A percentile compares a stretch with the other conserved stretches of the same genome.
Evolutionary conservation across 2,888 invertebrate genomes (phyloP).

Genomic region (Callosobruchus maculatus): DNA sequence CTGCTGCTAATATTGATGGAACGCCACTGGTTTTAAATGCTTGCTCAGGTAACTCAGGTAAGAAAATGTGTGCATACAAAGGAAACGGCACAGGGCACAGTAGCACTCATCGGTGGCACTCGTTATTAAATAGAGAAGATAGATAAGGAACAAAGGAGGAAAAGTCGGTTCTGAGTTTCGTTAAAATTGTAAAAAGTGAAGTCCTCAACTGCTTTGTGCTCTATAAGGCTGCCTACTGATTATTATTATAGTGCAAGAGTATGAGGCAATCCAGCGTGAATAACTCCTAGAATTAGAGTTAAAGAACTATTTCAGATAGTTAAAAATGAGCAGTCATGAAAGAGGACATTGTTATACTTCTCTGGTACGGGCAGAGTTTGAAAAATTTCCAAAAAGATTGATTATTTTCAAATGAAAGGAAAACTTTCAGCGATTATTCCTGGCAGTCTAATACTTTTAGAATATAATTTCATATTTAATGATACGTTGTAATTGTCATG

Average conservation of each 20-base stretch:
- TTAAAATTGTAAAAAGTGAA: background rate
- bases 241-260: background rate
- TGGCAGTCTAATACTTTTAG: no score
- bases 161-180: background rate
- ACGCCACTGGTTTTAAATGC: background rate
- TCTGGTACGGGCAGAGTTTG: no score
- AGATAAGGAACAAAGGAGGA: background rate
- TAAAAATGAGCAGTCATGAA: no score
- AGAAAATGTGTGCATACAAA: background rate
- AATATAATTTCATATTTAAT: no score
- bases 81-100: background rate
- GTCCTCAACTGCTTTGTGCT: background rate
- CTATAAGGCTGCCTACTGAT: background rate
- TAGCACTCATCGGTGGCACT: no score
- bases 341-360: no score
- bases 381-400: no score
- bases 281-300: no score
- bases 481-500: no score
- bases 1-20: background rate
- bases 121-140: background rate
- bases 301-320: no score
- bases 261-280: background rate
- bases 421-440: no score
- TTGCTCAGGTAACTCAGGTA: background rate
- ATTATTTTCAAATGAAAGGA: no score